Evolutionary conservation across 35 echinoderm and acorn worm species (phyloP).

Genomic region (Strongylocentrotus purpuratus): DNA sequence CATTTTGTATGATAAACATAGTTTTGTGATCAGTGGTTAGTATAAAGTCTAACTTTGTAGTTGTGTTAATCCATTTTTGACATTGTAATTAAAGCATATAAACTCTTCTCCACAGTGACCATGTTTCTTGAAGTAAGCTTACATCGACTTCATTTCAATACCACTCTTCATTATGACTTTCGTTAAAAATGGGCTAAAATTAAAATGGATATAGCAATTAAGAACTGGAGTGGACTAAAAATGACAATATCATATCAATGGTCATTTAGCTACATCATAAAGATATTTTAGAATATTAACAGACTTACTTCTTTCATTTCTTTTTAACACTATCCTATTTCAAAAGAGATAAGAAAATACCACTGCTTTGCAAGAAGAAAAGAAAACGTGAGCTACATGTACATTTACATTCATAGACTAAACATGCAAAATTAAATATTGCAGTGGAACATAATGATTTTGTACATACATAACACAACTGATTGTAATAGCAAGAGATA

Average conservation of each 20-base stretch:
- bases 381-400: not conserved
- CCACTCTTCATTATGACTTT: too few species aligned
- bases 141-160: too few species aligned
- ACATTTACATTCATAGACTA: not conserved
- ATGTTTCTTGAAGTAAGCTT: too few species aligned
- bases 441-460: not conserved
- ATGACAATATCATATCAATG: not conserved
- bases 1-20: too few species aligned
- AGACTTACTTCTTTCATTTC: not conserved
- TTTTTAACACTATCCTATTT: not conserved
- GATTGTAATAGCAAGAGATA: slow-evolving; percentile 5
- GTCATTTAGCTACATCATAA: not conserved
- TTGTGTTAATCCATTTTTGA: too few species aligned
- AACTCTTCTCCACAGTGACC: too few species aligned
- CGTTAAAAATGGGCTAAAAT: too few species aligned
- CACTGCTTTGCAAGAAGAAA: not conserved
- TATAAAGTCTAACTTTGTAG: too few species aligned
- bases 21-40: too few species aligned
- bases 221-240: too few species aligned
- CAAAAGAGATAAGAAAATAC: not conserved
- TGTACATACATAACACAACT: not conserved
- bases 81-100: too few species aligned
- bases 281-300: not conserved
- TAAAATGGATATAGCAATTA: too few species aligned
- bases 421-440: slow-evolving; percentile 14